Evolutionary conservation across 2,888 invertebrate species (phyloP), one percentile per base, ranked within the genome.

Genomic region (Dendrolimus pini): DNA sequence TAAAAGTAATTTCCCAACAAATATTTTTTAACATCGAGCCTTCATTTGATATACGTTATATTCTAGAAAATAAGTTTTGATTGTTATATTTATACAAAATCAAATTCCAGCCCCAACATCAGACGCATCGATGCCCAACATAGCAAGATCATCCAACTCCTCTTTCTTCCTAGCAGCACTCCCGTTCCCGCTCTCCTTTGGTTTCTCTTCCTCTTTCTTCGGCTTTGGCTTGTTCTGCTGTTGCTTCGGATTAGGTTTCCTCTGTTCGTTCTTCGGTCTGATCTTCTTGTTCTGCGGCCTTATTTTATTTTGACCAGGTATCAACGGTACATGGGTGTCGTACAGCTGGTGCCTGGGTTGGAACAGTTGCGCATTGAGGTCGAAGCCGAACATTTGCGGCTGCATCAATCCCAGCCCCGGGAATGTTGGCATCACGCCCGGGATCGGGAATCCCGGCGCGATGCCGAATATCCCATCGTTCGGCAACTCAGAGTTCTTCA

Each of bases 61-160:
- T 30, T 30, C 6, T 30, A 30, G 30, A 30, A 30, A 30, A 30
- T 30, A 30, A 30, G 30, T 30, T 30, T 30, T 30, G 30, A 30
- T 30, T 30, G 30, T 30, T 30, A 30, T 30, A 30, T 30, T n/a
- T 30, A 30, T 30, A 30, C 6, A 30, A 47, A 3, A 14, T 58
- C 71, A 83, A 55, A 83, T 82, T 8, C 83, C 78, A 0, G 93
- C 93, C 8, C 94, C 94, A 65, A 93, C 93, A 75, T 97, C 97
- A 47, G 94, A 94, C 8, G 95, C 96, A 74, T 96, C 96, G 56
- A 97, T 97, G 1, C 97, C 97, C 57, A 97, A 88, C 95, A 97
- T 93, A 3, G 95, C 95, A 60, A 97, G 82, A 69, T 97, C 97
- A 60, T 95, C 95, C 68, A 91, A 82, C 70, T 92, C 94, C 74